phyloP scores from a whole-genome alignment of 2,888 invertebrate species.

The Dexiosoma caninum region DNA sequence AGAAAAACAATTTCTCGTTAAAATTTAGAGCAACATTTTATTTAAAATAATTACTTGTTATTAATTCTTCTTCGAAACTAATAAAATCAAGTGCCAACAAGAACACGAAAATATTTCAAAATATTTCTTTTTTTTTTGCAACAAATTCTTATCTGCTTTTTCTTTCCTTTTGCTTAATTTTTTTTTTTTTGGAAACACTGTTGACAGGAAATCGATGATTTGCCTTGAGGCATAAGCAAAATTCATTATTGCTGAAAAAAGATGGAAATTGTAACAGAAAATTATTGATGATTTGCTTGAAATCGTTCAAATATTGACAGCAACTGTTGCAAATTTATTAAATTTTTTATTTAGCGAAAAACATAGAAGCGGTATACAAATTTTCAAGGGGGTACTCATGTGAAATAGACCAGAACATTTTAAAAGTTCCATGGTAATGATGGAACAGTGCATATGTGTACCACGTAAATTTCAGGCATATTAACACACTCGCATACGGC shows the following conservation, averaged over 20 bases:
- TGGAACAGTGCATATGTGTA: constrained; percentile 39
- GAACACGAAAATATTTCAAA: neutral
- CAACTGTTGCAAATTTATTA: constrained; percentile 57
- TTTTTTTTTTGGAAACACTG: constrained; percentile 6
- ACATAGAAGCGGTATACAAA: neutral
- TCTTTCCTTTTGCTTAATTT: neutral
- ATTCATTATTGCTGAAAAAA: neutral
- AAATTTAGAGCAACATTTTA: neutral
- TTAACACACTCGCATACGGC: neutral
- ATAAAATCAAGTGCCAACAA: constrained; percentile 20
- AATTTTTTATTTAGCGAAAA: constrained; percentile 18
- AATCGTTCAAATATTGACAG: constrained; percentile 50
- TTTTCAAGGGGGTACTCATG: constrained; percentile 8
- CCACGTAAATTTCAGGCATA: neutral
- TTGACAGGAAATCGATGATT: constrained; percentile 51
- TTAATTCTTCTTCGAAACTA: neutral
- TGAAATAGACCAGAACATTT: constrained; percentile 52
- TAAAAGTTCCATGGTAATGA: constrained; percentile 42
- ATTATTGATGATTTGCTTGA: constrained; percentile 46
- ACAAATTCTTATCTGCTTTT: too few relatives aligned
- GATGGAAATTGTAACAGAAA: neutral
- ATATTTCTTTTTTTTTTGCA: neutral
- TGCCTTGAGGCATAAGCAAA: constrained; percentile 18
- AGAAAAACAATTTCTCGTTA: too few relatives aligned
- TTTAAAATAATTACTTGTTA: constrained; percentile 31